Evolutionary conservation across 2,797 vertebrate species (phyloP), one percentile per base, ranked within the genome.

Genomic region (Myotis myotis): DNA sequence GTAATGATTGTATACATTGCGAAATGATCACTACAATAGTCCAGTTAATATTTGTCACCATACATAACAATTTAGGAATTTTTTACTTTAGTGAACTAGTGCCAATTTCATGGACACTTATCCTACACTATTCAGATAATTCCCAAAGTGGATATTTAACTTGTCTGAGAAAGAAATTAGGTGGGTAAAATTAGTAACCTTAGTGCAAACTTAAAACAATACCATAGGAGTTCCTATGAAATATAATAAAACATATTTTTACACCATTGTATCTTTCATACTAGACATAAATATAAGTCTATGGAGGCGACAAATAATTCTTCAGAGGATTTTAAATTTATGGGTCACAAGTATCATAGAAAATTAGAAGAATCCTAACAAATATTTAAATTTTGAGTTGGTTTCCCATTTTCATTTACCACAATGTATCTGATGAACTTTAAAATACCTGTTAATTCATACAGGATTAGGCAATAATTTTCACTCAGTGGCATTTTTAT

Each of bases 101-200:
- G 11, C 44, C 85, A 25, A 74, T 82, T 70, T 85, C 16, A 79
- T 51, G 86, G 62, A 92, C 71, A 33, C 66, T 83, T 92, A 33
- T 86, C 9, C 4, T 86, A 2, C 68, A 8, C 8, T 17, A 17
- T 38, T 47, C 74, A 53, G 12, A 22, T 75, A 49, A 92, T 91
- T 91, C 30, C 44, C 33, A 30, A 75, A 44, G 17, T 85, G 12
- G 28, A 17, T 93, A 4, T 49, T 86, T 51, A 93, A 30, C 41
- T 91, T 84, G 53, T 93, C 15, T 84, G 55, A 96, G 64, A 84
- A 89, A 89, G 25, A 57, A 93, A 72, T 91, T 86, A 80, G 74
- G 33, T 86, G 47, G 62, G 13, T 55, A 79, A 85, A 88, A 70
- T 85, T 60, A 47, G 19, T 70, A 78, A 81, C 16, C 36, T 41